Percentiles rank a stretch among this genome's conserved stretches.
Conservation (phyloP, 1,140 invertebrate genomes). For the Drosophila melanogaster region Release_6_plus_ISO1_MT NT_033779.5:7544501-7545000, state of each 20-base stretch:
- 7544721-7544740: conserved; percentile 50
- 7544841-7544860: conserved; percentile 58
- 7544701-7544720: conserved; percentile 33
- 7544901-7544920: conserved; percentile 56
- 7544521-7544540: not conserved
- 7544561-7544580: not conserved
- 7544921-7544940: conserved; percentile 58
- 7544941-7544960: conserved; percentile 28
- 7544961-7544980: conserved; percentile 33
- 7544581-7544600: not conserved
- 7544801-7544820: conserved; percentile 40
- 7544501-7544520: conserved; percentile 8
- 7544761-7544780: conserved; percentile 74
- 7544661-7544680: not conserved
- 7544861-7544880: conserved; percentile 20
- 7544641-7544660: not conserved
- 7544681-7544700: conserved; percentile 10
- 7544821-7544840: conserved; percentile 60
- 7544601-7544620: not conserved
- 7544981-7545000: conserved; percentile 80
- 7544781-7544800: conserved; percentile 64
- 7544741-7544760: conserved; percentile 60
- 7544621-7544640: not conserved
- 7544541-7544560: not conserved
- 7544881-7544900: conserved; percentile 35